Evolutionary conservation across 37 sponge, comb jelly and placozoan species (phyloP), one percentile per base, ranked within the genome.

Genomic region (Ianthella basta): DNA sequence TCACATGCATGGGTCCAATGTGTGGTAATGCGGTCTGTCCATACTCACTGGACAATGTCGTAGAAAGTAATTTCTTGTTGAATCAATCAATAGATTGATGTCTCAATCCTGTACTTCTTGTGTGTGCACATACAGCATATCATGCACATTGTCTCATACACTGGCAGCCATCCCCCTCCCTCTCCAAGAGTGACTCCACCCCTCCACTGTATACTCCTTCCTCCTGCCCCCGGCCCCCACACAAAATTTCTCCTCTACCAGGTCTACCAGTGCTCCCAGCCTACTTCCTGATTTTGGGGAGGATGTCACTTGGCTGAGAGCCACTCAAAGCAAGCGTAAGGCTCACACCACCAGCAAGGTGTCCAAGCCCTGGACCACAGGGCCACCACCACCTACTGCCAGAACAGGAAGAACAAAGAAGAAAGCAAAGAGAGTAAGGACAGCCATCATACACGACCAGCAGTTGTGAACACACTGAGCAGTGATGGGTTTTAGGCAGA

Each of bases 191-290:
- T n/a, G n/a, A n/a, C n/a, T n/a, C n/a, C n/a, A n/a, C n/a, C n/a
- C n/a, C n/a, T n/a, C n/a, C n/a, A n/a, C n/a, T n/a, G n/a, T n/a
- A n/a, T n/a, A n/a, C n/a, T n/a, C n/a, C n/a, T n/a, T n/a, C 59
- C 18, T 13, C 14, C 23, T 60, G 24, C 65, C 14, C 27, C 39
- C 32, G 15, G 55, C 55, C 54, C n/a, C 34, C 32, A 30, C 44
- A 14, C 21, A 72, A n/a, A n/a, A n/a, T n/a, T n/a, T n/a, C n/a
- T n/a, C 34, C 34, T n/a, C 39, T 36, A 21, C 25, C 32, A 86
- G 86, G 67, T 84, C 88, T 10, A 35, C 56, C 50, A 92, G 88
- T 83, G 88, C 88, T 82, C 86, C 88, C 18, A 25, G 81, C 15
- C 40, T 88, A 25, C 77, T 70, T 20, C 82, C 74, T 24, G 90